Evolutionary conservation across 2,888 invertebrate genomes (phyloP).

Genomic region (Ganaspis brasiliensis): DNA sequence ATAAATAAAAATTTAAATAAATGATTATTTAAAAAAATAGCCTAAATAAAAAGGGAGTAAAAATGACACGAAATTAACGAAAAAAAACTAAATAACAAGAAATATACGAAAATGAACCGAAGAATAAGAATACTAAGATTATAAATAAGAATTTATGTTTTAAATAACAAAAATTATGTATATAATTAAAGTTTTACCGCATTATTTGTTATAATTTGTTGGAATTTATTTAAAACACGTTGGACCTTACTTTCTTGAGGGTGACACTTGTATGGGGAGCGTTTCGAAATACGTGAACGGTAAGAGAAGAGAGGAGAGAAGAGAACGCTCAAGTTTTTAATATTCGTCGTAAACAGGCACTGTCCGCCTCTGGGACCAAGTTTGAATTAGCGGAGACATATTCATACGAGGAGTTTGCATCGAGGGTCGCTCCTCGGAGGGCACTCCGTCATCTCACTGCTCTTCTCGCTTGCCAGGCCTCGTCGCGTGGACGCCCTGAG

Average conservation of each 20-base stretch:
- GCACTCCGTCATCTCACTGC: conserved; percentile 80
- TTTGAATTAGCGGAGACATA: conserved; percentile 81
- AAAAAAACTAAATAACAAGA: too few species aligned
- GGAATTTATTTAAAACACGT: too few species aligned
- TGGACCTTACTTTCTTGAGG: not conserved
- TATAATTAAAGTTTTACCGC: too few species aligned
- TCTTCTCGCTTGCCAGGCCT: conserved; percentile 73
- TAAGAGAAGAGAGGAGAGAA: conserved; percentile 51
- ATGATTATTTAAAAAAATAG: too few species aligned
- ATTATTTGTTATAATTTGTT: too few species aligned
- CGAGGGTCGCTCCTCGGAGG: conserved; percentile 81
- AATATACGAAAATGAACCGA: too few species aligned
- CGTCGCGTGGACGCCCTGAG: conserved; percentile 74
- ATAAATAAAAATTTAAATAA: too few species aligned
- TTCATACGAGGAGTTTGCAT: conserved; percentile 81
- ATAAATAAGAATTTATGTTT: too few species aligned
- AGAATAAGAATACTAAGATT: too few species aligned
- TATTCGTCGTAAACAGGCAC: conserved; percentile 78
- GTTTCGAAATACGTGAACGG: not conserved
- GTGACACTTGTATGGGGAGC: not conserved
- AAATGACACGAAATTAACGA: too few species aligned
- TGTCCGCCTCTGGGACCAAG: conserved; percentile 79
- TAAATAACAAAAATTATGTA: too few species aligned
- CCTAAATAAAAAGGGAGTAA: too few species aligned
- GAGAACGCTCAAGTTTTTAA: conserved; percentile 77